These are phyloP conservation scores for Gymnoscelis rufifasciata DNA, from an alignment of 2,888 invertebrate genomes.

Conservation along the genomic window DNA sequence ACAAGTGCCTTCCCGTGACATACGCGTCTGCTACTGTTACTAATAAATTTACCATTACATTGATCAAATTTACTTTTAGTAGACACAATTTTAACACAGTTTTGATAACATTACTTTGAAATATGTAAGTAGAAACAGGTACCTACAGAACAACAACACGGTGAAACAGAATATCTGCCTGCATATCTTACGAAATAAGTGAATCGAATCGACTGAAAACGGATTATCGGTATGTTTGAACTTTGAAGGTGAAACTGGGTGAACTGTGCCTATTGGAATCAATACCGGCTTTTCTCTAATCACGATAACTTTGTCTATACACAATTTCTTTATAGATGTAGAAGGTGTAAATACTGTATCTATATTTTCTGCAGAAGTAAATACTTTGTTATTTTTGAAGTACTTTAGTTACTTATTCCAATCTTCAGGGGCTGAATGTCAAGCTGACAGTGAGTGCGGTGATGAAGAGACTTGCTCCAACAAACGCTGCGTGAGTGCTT, in stretches of 20 bases:
- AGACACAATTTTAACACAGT: neutral
- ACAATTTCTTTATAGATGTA: conserved; percentile 16
- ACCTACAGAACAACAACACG: neutral
- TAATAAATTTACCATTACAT: too few relatives aligned
- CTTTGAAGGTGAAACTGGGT: too few relatives aligned
- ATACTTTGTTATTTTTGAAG: neutral
- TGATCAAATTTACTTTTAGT: too few relatives aligned
- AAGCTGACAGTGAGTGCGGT: conserved; percentile 84
- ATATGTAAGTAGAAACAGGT: neutral
- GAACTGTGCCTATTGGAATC: conserved; percentile 3
- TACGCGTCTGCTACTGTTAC: too few relatives aligned
- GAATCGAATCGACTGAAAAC: conserved; percentile 11
- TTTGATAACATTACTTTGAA: neutral
- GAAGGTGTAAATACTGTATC: conserved; percentile 22
- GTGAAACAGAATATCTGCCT: neutral
- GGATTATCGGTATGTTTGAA: conserved; percentile 17
- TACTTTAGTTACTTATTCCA: conserved; percentile 1
- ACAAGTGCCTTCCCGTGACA: too few relatives aligned
- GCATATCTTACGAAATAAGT: too few relatives aligned
- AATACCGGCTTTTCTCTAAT: conserved; percentile 11
- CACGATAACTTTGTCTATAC: conserved; percentile 21
- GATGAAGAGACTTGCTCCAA: conserved; percentile 85
- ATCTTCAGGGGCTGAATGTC: conserved; percentile 79
- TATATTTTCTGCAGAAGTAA: neutral
- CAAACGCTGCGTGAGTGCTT: conserved; percentile 87